Conservation (phyloP, 2,797 vertebrate species). For the Pangasius larnaudii region DNA sequence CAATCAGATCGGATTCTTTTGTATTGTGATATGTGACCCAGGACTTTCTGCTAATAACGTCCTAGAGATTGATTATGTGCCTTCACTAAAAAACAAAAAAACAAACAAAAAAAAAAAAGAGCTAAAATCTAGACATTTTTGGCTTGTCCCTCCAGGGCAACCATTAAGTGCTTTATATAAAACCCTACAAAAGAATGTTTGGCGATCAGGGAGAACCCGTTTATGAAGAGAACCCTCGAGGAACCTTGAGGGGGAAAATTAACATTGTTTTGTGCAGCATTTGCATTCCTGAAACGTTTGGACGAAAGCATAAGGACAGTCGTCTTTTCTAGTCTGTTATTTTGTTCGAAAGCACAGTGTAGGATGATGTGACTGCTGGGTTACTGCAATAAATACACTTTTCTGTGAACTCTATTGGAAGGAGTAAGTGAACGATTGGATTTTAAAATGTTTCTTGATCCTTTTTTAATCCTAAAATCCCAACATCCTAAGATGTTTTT, state of each 20-base stretch:
- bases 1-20: not conserved
- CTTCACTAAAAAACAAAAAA: not conserved
- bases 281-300: not conserved
- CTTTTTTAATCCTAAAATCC: not conserved
- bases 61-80: not conserved
- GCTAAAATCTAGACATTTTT: not conserved
- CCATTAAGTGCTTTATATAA: not conserved
- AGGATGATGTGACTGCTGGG: not conserved
- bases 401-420: not conserved
- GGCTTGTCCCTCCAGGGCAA: not conserved
- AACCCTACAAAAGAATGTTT: not conserved
- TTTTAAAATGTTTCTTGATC: not conserved
- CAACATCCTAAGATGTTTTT: not conserved
- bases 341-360: not conserved
- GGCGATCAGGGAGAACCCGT: not conserved
- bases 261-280: not conserved
- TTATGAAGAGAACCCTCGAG: not conserved
- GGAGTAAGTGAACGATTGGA: not conserved
- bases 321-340: not conserved
- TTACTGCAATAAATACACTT: not conserved
- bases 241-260: not conserved
- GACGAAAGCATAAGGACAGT: not conserved
- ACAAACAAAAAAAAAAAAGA: not conserved
- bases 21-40: not conserved
- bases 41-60: not conserved